Conservation (phyloP, 2,113 vertebrate species). For the Lagopus leucura region DNA sequence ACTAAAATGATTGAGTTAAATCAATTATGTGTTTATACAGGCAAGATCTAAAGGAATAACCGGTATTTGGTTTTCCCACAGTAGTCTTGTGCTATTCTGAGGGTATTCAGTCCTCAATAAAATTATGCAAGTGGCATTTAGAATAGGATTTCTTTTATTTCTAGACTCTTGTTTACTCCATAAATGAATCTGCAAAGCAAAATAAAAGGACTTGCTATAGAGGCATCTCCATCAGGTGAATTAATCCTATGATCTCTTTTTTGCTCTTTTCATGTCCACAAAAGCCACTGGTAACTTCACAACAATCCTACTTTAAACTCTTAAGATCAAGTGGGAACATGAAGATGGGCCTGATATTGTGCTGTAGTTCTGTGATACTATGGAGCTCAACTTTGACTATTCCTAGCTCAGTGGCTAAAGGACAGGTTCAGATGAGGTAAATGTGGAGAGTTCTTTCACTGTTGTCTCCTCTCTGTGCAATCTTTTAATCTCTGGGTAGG, state of each 20-base stretch:
- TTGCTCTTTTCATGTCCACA: neutral
- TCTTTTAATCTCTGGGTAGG: neutral
- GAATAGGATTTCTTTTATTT: neutral
- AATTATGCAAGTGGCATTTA: neutral
- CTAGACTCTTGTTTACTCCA: neutral
- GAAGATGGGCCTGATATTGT: neutral
- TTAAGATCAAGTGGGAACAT: neutral
- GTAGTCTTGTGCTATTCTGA: neutral
- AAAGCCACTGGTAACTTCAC: neutral
- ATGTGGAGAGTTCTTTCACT: neutral
- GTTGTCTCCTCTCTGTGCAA: neutral
- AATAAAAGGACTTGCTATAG: neutral
- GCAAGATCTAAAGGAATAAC: neutral
- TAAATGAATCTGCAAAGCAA: neutral
- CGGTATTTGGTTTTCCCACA: neutral
- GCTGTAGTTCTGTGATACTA: neutral
- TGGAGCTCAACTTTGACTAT: neutral
- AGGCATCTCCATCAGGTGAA: neutral
- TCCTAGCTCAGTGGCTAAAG: neutral
- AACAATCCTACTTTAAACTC: neutral
- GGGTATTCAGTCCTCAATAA: neutral
- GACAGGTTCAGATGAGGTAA: neutral
- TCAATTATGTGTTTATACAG: neutral
- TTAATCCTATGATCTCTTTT: neutral
- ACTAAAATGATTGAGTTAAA: neutral